These are phyloP conservation scores for Drosophila ustulata DNA, from an alignment of 2,888 invertebrate genomes.

Conservation along the genomic window DNA sequence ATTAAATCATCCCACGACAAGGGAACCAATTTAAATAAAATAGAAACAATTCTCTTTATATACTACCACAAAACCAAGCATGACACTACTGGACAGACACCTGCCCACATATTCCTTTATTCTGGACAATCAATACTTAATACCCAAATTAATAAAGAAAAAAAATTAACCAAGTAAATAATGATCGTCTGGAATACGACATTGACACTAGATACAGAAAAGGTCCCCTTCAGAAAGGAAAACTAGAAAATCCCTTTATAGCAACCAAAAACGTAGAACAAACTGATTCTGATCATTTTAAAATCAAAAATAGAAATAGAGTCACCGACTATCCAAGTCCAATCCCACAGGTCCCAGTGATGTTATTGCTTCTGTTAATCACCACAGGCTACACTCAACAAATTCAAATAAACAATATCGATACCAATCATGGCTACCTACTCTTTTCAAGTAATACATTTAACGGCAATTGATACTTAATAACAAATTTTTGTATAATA, in stretches of 20 bases:
- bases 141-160: no score
- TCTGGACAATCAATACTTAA: no score
- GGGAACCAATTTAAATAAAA: no score
- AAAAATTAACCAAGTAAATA: no score
- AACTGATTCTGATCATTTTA: not conserved
- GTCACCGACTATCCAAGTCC: not conserved
- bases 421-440: not conserved
- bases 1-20: no score
- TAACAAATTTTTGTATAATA: not conserved
- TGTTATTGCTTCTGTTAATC: not conserved
- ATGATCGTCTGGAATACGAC: not conserved
- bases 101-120: no score
- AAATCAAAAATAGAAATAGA: conserved; percentile 4
- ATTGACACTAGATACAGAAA: conserved; percentile 1
- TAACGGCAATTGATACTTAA: conserved; percentile 1
- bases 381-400: not conserved
- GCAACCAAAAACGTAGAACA: not conserved
- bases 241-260: not conserved
- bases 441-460: conserved; percentile 2
- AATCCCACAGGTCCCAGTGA: not conserved
- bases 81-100: no score
- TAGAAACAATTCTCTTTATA: no score
- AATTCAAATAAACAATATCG: no score
- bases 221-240: not conserved
- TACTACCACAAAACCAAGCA: no score